Percentiles rank a stretch among this genome's conserved stretches.
Evolutionary conservation across 2,797 vertebrate genomes (phyloP).

Genomic region (Hypotaenidia philippensis): DNA sequence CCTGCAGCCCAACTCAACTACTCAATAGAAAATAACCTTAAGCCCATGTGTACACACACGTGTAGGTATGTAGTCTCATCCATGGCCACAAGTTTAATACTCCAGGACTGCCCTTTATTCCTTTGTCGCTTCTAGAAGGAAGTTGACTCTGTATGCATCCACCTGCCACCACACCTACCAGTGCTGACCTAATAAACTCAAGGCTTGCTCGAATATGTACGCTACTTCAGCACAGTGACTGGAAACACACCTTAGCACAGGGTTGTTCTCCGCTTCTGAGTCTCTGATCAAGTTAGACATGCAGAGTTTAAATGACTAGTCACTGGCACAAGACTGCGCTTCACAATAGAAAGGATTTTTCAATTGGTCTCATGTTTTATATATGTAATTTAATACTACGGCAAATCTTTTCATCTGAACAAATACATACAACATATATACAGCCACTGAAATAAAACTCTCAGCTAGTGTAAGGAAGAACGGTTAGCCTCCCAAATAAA

Average conservation of each 20-base stretch:
- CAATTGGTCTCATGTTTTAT: not conserved
- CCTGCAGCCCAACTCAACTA: not conserved
- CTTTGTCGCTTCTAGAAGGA: not conserved
- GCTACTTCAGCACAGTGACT: not conserved
- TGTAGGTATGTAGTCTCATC: not conserved
- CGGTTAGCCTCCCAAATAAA: not conserved
- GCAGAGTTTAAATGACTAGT: not conserved
- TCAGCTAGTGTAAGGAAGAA: not conserved
- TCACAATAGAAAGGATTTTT: not conserved
- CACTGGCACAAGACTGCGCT: not conserved
- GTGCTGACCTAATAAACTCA: not conserved
- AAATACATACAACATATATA: not conserved
- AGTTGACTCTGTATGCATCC: not conserved
- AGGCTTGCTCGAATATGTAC: not conserved
- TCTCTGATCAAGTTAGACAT: not conserved
- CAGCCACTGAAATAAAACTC: not conserved
- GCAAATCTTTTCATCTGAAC: not conserved
- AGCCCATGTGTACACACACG: fast-evolving
- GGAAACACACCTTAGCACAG: not conserved
- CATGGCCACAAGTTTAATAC: not conserved
- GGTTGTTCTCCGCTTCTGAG: not conserved
- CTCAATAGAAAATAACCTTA: not conserved
- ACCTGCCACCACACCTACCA: not conserved
- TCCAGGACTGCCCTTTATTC: not conserved
- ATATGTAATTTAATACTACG: not conserved